Base-by-base conservation (phyloP, 2,113 vertebrate genomes). In the Sylvicapra grimmia region DNA sequence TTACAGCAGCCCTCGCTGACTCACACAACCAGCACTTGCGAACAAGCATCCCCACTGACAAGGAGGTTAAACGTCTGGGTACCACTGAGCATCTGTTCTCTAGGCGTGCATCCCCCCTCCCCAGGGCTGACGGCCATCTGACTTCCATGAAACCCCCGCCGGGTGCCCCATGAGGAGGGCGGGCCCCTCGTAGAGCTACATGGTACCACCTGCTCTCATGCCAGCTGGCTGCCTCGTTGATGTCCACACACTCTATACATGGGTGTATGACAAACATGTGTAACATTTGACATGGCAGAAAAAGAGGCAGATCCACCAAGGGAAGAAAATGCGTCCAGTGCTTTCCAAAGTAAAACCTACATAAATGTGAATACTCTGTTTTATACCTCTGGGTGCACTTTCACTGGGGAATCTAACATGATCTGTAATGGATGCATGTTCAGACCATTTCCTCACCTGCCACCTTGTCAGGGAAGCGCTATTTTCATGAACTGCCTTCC, bases 171-270 rank as follows among this genome's bases (percentile, higher is more conserved):
- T 3, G 14, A 27, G 68, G 65, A 25, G 47, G n/a, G 14, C 7
- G 0, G 15, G 49, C 10, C 15, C 47, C 8, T 29, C 5, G 0
- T 2, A 13, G 68, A 40, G 36, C 68, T 25, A 40, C 36, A 21
- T 40, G 68, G 21, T 40, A 40, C n/a, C 68, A 75, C 36, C 68
- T 40, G 29, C 61, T 51, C 40, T 53, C 79, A 82, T 49, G 1
- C 29, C 29, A 56, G 80, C 53, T 36, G 29, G 4, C 18, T 49
- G 14, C 12, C 86, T 16, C 1, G 2, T 25, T 8, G 1, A 4
- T 14, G 47, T 36, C 82, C n/a, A 59, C 33, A 14, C 29, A 11
- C 33, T 61, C 40, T 21, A 7, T 6, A 53, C 56, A 8, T 14
- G 6, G 10, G 25, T 13, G 10, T 2, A n/a, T 53, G 31, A 21